Evolutionary conservation across 2,113 vertebrate genomes (phyloP), one percentile per base, ranked within the genome.

Genomic region (Glaucidium brasilianum): DNA sequence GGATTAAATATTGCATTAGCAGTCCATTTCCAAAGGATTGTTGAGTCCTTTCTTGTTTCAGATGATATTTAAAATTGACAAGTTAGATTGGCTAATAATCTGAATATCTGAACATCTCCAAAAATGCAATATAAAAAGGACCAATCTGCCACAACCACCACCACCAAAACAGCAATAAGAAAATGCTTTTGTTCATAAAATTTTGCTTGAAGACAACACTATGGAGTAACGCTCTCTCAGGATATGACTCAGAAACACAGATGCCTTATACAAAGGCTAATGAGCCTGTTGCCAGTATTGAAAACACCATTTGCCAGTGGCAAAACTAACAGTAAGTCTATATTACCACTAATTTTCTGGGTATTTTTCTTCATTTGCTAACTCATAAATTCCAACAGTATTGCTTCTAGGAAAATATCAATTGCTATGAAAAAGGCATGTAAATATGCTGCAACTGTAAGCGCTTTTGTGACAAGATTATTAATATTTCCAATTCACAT

Each of bases 1-100:
- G 76, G 68, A 67, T 86, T 91, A 92, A 92, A 84, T 92, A 96
- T 94, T 96, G 75, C 74, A 94, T 95, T 94, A 95, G 39, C 58
- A 78, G 59, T 50, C 69, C 58, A 89, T 92, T 97, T 93, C 50
- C 77, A 94, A 94, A 94, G 22, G 39, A 81, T 27, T 92, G 18
- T 73, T 88, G 71, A 80, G 75, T 55, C n/a, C 62, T 88, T 92
- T 4, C 15, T 78, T 74, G 6, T 81, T 95, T 92, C 72, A 89
- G 60, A 69, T 49, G 20, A 6, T 72, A 29, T 64, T 94, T 94
- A 52, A 58, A 85, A 64, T 29, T 11, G 49, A 25, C 37, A 56
- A 71, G 8, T 71, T 67, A 45, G 56, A 43, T 4, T 72, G 62
- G 7, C 32, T 76, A 76, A 6, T 18, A 87, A 2, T 53, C n/a